Conservation (phyloP, 1,140 invertebrate species). For the Brachionus calyciflorus region DNA sequence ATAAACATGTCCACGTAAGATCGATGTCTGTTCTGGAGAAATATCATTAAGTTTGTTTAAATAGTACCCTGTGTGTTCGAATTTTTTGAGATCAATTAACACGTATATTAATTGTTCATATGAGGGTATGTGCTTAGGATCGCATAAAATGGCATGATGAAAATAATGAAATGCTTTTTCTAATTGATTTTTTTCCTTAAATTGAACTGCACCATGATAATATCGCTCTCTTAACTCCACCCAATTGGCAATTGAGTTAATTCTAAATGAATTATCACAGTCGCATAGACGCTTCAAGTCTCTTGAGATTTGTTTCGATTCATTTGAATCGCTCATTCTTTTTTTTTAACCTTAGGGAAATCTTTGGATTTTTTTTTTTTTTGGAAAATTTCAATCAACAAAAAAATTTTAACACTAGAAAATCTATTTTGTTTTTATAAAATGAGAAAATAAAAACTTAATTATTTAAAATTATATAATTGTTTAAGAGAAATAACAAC, state of each 20-base stretch:
- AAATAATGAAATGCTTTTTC: constrained; percentile 40
- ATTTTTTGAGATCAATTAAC: constrained; percentile 27
- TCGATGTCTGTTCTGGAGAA: background rate
- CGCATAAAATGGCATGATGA: constrained; percentile 30
- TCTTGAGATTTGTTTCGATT: constrained; percentile 8
- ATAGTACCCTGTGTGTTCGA: background rate
- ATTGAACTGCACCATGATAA: constrained; percentile 13
- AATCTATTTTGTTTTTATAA: too few relatives aligned
- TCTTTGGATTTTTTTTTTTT: background rate
- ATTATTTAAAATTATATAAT: too few relatives aligned
- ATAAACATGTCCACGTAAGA: constrained; percentile 13
- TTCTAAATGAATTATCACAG: constrained; percentile 6
- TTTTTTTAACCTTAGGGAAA: background rate
- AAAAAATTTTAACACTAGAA: too few relatives aligned
- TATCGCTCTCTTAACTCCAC: constrained; percentile 6
- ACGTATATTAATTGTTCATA: constrained; percentile 14
- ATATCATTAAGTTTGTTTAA: constrained; percentile 31
- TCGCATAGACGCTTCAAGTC: constrained; percentile 1
- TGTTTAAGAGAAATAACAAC: too few relatives aligned
- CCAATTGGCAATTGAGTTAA: constrained; percentile 32
- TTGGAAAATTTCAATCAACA: background rate
- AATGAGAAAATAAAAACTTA: too few relatives aligned
- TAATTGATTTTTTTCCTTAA: background rate
- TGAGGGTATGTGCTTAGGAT: constrained; percentile 24
- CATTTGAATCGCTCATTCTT: constrained; percentile 20